Base-by-base conservation (phyloP, 1,140 invertebrate genomes). In the Branchinecta lindahli region DNA sequence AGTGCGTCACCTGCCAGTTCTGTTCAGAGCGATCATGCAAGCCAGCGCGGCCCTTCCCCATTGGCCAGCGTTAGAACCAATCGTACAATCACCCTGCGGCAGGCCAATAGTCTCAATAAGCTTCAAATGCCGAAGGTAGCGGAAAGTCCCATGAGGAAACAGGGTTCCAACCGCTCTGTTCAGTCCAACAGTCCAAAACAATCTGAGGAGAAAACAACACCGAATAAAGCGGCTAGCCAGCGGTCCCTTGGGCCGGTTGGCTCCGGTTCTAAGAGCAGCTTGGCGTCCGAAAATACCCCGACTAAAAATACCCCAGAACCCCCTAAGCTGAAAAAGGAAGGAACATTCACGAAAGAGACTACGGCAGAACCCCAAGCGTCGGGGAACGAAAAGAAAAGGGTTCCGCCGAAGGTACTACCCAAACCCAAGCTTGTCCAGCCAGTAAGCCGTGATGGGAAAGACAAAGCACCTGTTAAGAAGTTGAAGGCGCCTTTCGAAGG, bases 271-370 rank as follows among this genome's bases (percentile, higher is more conserved):
- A 61, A 61, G 18, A 61, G 12, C 12, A 61, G 52, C 18, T 4
- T 61, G 12, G 12, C 12, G 12, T 61, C 52, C 4, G 52, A 61
- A 15, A 15, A 12, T 61, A 15, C 52, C 12, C 12, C 18, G 52
- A 61, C 12, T 2, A 61, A 61, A 61, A 20, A 12, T 20, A 15
- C 18, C 18, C 12, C 70, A 71, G 70, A 71, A 67, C 65, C 71
- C 70, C 76, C 72, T 71, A 79, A 78, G 68, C 75, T 88, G 8
- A 87, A 88, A 68, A 83, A 91, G 52, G 90, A 94, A 77, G 90
- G 89, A 33, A 94, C 91, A 0, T 94, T 94, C 76, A 90, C 89
- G 0, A 92, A 92, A 78, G 89, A 92, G 72, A 87, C 89, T 73
- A 73, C 73, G 0, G 79, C 73, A 15, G 65, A 68, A 20, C 70